phyloP scores from a whole-genome alignment of 2,797 vertebrate genomes.

The Sebastes paucispinis region DNA sequence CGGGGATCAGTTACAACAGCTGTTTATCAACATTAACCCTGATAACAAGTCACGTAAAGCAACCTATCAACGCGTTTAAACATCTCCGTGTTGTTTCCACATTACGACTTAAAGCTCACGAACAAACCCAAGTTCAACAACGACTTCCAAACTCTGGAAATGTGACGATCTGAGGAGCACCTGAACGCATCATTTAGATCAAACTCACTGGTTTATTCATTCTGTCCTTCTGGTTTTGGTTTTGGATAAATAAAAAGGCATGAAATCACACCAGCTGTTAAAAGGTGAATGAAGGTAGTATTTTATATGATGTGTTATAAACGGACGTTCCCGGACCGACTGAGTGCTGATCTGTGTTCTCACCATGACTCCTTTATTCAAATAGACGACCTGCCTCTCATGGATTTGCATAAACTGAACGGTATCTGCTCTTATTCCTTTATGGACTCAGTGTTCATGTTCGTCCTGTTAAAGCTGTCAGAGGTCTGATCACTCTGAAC shows the following conservation, averaged over 20 bases:
- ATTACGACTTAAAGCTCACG: too few relatives aligned
- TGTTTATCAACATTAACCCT: too few relatives aligned
- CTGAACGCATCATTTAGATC: too few relatives aligned
- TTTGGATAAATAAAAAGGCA: background rate
- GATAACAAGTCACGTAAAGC: too few relatives aligned
- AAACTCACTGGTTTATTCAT: too few relatives aligned
- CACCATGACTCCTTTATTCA: constrained; percentile 35
- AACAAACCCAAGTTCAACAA: too few relatives aligned
- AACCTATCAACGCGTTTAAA: too few relatives aligned
- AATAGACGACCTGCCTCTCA: constrained; percentile 8
- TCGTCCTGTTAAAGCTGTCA: background rate
- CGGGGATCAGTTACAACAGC: fast-evolving
- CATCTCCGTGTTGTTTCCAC: too few relatives aligned
- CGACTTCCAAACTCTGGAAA: too few relatives aligned
- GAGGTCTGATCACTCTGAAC: background rate
- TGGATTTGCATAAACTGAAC: constrained; percentile 50
- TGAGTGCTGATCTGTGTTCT: constrained; percentile 3
- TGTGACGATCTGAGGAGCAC: too few relatives aligned
- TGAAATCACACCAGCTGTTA: constrained; percentile 38
- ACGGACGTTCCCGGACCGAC: background rate
- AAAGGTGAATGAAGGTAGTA: constrained; percentile 17
- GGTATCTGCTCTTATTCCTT: constrained; percentile 29
- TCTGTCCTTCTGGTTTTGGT: too few relatives aligned
- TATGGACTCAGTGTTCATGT: background rate
- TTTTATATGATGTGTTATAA: constrained; percentile 51